Base-by-base conservation (phyloP, 1,140 invertebrate genomes). In the Calephelis virginiensis region DNA sequence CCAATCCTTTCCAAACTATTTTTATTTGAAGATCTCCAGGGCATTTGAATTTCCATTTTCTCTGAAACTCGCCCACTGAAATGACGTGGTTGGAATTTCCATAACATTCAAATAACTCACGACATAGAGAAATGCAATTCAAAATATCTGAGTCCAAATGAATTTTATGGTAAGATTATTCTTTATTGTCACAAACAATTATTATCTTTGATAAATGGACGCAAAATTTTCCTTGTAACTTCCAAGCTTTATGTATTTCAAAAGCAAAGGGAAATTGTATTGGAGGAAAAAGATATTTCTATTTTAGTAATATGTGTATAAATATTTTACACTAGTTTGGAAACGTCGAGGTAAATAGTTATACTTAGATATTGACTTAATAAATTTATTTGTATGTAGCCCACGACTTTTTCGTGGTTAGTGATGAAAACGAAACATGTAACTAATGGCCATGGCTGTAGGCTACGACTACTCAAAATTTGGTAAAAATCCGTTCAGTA, bases 81-180 rank as follows among this genome's bases (percentile, higher is more conserved):
- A 59, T 59, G 53, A 59, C 53, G 53, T n/a, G 37, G 53, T 12
- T 7, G 5, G 17, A 59, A 59, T 59, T 59, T 59, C 53, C 53
- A 59, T 59, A 59, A 59, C 53, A 59, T 59, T 59, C 53, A 38
- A 59, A 59, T 59, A 59, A 59, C 53, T 59, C 12, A 59, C 53
- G 11, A n/a, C 53, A 37, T 59, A 56, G 53, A 37, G 53, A 59
- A 59, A 43, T 59, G 53, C 53, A 59, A 59, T 59, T 59, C 53
- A 38, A 59, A 59, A 59, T 59, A 59, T 59, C 53, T 28, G 53
- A 59, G 28, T 28, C 53, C 37, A 59, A 59, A 59, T 59, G 28
- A 37, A 59, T 59, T 59, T 28, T 28, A 38, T n/a, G 56, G 56
- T 28, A 28, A 17, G 17, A 59, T 59, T 59, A 17, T 28, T 59